These are phyloP conservation scores for Eucriotettix oculatus DNA, from an alignment of 2,888 invertebrate genomes.

Conservation along the genomic window DNA sequence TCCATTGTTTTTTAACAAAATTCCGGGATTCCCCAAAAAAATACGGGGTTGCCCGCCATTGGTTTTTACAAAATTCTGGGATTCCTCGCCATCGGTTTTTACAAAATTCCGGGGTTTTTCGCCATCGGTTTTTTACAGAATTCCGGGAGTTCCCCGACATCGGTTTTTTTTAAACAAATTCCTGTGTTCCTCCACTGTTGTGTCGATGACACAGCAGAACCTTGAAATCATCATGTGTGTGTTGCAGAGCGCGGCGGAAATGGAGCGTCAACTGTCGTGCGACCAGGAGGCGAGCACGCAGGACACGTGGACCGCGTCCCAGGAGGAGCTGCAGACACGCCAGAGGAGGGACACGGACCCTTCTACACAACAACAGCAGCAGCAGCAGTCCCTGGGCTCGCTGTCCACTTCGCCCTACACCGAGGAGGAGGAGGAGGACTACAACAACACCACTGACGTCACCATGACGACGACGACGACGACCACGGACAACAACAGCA, in stretches of 20 bases:
- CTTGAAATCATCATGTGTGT: too few species aligned
- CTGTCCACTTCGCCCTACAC: not conserved
- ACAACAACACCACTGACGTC: not conserved
- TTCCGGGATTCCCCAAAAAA: too few species aligned
- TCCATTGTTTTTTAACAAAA: too few species aligned
- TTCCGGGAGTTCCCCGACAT: too few species aligned
- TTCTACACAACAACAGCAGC: not conserved
- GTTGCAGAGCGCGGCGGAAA: conserved; percentile 40
- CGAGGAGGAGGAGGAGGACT: not conserved
- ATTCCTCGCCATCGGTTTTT: too few species aligned
- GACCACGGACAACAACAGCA: not conserved
- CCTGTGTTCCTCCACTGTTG: too few species aligned
- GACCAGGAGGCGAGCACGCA: conserved; percentile 1
- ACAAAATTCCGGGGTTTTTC: too few species aligned
- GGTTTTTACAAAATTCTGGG: too few species aligned
- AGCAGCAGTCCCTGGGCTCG: not conserved
- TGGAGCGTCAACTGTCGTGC: conserved; percentile 40
- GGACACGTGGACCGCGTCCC: not conserved
- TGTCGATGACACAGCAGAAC: too few species aligned
- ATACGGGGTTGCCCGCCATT: too few species aligned
- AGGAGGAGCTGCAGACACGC: not conserved
- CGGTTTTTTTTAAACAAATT: too few species aligned
- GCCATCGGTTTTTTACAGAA: too few species aligned
- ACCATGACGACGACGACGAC: not conserved
- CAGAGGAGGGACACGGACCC: not conserved